These are phyloP conservation scores for Hyperopisus bebe DNA, from an alignment of 2,113 vertebrate genomes.

Conservation along the genomic window DNA sequence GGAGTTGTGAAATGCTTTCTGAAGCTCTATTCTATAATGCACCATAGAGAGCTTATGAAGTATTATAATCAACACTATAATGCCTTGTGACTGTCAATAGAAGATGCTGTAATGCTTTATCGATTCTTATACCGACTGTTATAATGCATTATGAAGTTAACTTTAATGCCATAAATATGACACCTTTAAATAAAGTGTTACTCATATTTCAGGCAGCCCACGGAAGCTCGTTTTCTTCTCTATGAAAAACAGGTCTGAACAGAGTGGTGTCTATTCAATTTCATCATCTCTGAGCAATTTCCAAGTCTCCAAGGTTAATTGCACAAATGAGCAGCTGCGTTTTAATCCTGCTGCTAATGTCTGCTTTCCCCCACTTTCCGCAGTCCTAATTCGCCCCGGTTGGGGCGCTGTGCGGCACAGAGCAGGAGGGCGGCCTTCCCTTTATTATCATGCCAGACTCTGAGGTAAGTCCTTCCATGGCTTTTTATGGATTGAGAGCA, in stretches of 20 bases:
- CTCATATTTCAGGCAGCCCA: background rate
- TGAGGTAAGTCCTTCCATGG: background rate
- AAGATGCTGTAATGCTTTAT: background rate
- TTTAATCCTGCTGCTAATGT: background rate
- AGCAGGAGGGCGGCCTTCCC: background rate
- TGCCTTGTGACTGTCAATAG: background rate
- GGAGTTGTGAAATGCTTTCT: background rate
- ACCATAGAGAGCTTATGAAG: background rate
- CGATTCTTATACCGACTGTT: background rate
- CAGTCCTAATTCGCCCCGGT: background rate
- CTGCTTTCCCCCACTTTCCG: background rate
- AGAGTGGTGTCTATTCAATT: background rate
- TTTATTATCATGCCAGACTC: background rate
- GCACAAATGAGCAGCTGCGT: background rate
- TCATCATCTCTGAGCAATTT: background rate
- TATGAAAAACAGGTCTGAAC: background rate
- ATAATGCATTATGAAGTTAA: background rate
- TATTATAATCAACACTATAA: background rate
- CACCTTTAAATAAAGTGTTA: background rate
- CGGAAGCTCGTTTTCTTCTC: background rate
- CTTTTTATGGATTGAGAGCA: background rate
- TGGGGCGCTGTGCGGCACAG: background rate
- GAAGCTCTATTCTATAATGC: background rate
- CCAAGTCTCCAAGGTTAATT: background rate
- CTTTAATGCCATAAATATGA: background rate